Evolutionary conservation across 2,888 invertebrate species (phyloP).

Genomic region (Orthosia gothica): DNA sequence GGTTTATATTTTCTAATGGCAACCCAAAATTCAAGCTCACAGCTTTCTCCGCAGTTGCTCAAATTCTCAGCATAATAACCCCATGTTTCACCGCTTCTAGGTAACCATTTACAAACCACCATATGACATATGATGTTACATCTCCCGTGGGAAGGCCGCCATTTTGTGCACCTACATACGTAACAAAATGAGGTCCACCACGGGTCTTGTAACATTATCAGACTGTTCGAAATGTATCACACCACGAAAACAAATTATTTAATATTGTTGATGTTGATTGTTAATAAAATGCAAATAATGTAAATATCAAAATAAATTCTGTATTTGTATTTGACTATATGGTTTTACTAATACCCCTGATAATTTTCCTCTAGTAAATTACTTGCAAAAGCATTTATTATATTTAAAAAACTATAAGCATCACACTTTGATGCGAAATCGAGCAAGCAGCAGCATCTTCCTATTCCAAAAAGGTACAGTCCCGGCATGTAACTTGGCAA

Average conservation of each 20-base stretch:
- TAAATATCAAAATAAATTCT: constrained; percentile 94
- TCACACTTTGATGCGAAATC: neutral
- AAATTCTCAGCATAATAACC: constrained; percentile 81
- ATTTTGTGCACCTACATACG: constrained; percentile 73
- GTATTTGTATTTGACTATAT: constrained; percentile 93
- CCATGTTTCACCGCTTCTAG: constrained; percentile 88
- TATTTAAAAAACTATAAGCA: neutral
- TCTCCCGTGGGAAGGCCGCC: constrained; percentile 74
- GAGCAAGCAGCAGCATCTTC: neutral
- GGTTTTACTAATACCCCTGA: constrained; percentile 72
- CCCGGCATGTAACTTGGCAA: too few relatives aligned
- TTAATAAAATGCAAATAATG: constrained; percentile 95
- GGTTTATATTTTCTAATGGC: constrained; percentile 71
- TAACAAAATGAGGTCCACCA: constrained; percentile 74
- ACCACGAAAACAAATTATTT: constrained; percentile 91
- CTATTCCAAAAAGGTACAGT: neutral
- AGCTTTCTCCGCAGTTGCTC: constrained; percentile 90
- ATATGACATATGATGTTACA: constrained; percentile 83
- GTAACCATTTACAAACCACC: constrained; percentile 83
- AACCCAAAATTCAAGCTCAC: constrained; percentile 87
- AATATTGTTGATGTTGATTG: constrained; percentile 95
- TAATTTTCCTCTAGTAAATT: neutral
- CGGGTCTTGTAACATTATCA: constrained; percentile 83
- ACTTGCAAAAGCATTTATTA: neutral
- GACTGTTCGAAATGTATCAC: constrained; percentile 89